A percentile compares a stretch with the other conserved stretches of the same genome.
These are phyloP conservation scores for Proctacanthus coquilletti DNA, from an alignment of 1,140 invertebrate genomes.

Conservation along the genomic window DNA sequence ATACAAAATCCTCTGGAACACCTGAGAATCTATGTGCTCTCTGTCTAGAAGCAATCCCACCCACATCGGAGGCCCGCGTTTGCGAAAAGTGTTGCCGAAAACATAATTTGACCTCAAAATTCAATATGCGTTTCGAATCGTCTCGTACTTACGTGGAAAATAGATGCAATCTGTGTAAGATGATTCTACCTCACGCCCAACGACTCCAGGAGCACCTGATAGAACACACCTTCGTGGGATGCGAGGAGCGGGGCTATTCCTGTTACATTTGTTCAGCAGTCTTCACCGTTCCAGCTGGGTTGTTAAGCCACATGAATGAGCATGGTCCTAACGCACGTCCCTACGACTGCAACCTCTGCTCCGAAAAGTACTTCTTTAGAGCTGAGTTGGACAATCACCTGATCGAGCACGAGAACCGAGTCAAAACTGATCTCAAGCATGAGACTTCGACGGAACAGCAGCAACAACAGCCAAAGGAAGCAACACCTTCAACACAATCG, in stretches of 20 bases:
- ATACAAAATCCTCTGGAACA: conserved; percentile 21
- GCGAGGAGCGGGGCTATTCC: conserved; percentile 54
- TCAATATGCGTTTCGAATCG: conserved; percentile 6
- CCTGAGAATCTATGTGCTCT: conserved; percentile 24
- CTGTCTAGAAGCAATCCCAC: conserved; percentile 18
- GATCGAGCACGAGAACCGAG: conserved; percentile 11
- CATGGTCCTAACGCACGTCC: conserved; percentile 63
- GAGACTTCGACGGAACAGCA: conserved; percentile 5
- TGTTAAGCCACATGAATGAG: conserved; percentile 68
- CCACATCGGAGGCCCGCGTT: conserved; percentile 14
- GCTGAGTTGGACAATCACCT: conserved; percentile 78
- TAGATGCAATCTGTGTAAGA: conserved; percentile 27
- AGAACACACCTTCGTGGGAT: conserved; percentile 80
- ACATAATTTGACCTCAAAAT: conserved; percentile 21
- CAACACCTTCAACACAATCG: conserved; percentile 1
- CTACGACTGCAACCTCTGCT: conserved; percentile 71
- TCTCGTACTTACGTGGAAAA: conserved; percentile 15
- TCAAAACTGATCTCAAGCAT: conserved; percentile 8
- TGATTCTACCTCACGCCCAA: conserved; percentile 21
- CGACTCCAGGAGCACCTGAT: conserved; percentile 82
- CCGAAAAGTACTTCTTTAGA: conserved; percentile 78
- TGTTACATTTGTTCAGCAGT: conserved; percentile 81
- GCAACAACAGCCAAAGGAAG: conserved; percentile 8
- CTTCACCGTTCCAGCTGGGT: conserved; percentile 62
- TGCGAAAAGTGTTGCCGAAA: conserved; percentile 28